Conservation (phyloP, 2,797 vertebrate genomes). For the Hypotaenidia okinawae region DNA sequence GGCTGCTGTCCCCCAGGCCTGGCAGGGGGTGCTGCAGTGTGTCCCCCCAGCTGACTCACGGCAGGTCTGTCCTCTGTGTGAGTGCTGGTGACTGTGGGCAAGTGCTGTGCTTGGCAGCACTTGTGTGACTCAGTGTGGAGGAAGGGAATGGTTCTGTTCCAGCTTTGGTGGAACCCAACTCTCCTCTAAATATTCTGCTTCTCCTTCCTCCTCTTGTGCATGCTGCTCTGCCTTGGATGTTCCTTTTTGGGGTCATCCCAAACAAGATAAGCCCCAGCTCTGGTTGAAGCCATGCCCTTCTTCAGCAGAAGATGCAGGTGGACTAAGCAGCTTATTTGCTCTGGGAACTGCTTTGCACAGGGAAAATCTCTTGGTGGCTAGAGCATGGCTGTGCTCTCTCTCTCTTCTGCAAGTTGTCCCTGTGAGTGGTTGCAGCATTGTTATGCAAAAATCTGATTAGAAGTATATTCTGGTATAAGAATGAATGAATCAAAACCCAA, state of each 20-base stretch:
- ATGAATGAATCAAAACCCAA: background rate
- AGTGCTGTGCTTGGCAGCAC: rapidly evolving
- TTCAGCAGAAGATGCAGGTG: background rate
- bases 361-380: background rate
- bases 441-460: background rate
- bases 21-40: background rate
- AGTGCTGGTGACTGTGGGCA: rapidly evolving
- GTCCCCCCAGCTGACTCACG: background rate
- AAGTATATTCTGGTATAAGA: background rate
- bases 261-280: background rate
- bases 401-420: background rate
- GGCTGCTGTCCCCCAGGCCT: background rate
- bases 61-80: background rate
- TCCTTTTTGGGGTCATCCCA: background rate
- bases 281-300: background rate
- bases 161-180: background rate
- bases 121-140: background rate
- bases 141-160: background rate
- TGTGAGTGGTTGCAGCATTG: background rate
- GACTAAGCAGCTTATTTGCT: background rate
- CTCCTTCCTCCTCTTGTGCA: background rate
- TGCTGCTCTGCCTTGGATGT: background rate
- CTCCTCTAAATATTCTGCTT: background rate
- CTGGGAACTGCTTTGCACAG: background rate
- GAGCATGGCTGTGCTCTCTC: background rate